Base-by-base conservation (phyloP, 2,888 invertebrate species). In the Scrobipalpa costella region DNA sequence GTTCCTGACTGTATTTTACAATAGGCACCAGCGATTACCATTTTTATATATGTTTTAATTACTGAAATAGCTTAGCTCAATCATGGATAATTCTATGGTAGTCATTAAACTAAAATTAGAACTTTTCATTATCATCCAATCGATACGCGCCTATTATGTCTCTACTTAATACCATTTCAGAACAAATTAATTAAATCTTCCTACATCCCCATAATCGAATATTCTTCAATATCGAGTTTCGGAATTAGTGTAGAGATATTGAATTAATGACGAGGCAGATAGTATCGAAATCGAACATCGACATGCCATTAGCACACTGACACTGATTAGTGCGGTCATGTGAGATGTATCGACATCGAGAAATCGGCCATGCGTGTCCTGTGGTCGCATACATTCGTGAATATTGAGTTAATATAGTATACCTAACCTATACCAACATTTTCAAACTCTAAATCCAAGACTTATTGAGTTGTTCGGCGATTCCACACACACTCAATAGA, bases 311-410 rank as follows among this genome's bases (percentile, higher is more conserved):
- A 52, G 50, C 11, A 21, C 50, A 7, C 50, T 52, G 50, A 52
- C 27, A 52, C 19, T 52, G 50, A 52, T 52, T 27, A 52, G 50
- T 52, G 50, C 27, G 50, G 50, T 52, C 50, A 52, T 52, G 50
- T 21, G 50, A 52, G 50, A 52, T 52, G 50, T 52, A 52, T 52
- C 50, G 50, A 52, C 50, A 52, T 52, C 21, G 13, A 19, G 13
- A 13, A 13, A 21, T 5, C 5, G 50, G 0, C 21, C 21, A 9
- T 21, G 50, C 50, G 50, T 52, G 50, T 11, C 13, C 27, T 5
- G 6, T 15, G 40, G 5, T 44, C n/a, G n/a, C 15, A 44, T 15
- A 6, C 1, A 15, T n/a, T n/a, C 44, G 44, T 44, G 44, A 44
- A 44, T 44, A 44, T 44, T 44, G 44, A 44, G 44, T 44, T 44